A percentile compares a stretch with the other conserved stretches of the same genome.
Conservation (phyloP, 2,888 invertebrate species). For the Prosapia bicincta region DNA sequence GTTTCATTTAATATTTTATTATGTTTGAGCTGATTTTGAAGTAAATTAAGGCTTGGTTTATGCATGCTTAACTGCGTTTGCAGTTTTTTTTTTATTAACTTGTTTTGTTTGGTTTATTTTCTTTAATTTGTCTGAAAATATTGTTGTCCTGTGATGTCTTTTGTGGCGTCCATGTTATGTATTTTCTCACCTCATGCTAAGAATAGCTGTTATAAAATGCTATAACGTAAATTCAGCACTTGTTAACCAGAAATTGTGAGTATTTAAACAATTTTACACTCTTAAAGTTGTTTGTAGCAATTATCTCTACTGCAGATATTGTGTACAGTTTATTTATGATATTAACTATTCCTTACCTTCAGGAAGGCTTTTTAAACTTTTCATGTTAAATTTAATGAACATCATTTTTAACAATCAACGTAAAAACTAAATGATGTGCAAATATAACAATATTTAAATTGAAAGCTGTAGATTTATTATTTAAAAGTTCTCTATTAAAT, state of each 20-base stretch:
- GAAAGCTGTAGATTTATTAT: no score
- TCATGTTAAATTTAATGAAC: no score
- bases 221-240: neutral
- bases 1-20: neutral
- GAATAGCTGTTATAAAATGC: conserved; percentile 16
- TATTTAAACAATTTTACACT: no score
- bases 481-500: no score
- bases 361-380: no score
- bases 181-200: conserved; percentile 21
- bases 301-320: no score
- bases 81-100: neutral
- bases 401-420: no score
- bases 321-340: no score
- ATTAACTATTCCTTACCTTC: no score
- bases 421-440: no score
- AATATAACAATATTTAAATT: no score
- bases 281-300: no score
- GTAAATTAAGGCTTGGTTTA: neutral
- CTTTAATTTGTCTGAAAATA: neutral
- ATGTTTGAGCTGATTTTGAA: neutral
- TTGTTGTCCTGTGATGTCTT: neutral
- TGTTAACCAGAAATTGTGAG: neutral
- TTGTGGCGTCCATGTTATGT: conserved; percentile 17
- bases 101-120: neutral
- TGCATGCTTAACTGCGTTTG: neutral